phyloP scores from a whole-genome alignment of 2,113 vertebrate species.

The Hymenochirus boettgeri region DNA sequence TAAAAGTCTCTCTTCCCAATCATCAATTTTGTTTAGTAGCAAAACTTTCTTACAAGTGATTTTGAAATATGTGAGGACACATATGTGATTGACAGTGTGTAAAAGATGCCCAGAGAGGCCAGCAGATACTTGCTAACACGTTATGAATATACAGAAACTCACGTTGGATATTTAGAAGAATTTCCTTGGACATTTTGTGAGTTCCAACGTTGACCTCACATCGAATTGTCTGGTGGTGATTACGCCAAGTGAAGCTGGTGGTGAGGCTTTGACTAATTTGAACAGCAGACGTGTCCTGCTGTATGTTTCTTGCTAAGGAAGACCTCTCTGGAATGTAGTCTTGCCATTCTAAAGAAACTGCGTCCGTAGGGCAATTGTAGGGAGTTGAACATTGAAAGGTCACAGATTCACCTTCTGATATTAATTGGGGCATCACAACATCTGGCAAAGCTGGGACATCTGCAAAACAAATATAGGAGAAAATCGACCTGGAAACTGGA shows the following conservation, averaged over 20 bases:
- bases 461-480: conserved; percentile 33
- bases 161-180: conserved; percentile 57
- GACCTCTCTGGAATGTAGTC: conserved; percentile 47
- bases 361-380: conserved; percentile 45
- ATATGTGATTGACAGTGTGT: too few relatives aligned
- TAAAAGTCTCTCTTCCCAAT: too few relatives aligned
- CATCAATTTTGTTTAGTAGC: too few relatives aligned
- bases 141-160: conserved; percentile 42
- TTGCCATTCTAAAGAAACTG: conserved; percentile 46
- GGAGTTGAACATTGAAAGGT: conserved; percentile 57
- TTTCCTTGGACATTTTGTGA: background rate
- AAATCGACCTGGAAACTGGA: background rate
- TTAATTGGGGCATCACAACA: accelerated
- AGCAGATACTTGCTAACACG: too few relatives aligned
- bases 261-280: conserved; percentile 39
- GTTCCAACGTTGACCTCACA: conserved; percentile 41
- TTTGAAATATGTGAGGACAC: too few relatives aligned
- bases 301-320: accelerated
- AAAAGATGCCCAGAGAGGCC: too few relatives aligned
- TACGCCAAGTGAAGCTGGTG: conserved; percentile 55
- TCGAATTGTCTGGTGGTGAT: conserved; percentile 51
- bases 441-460: conserved; percentile 34
- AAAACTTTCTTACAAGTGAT: too few relatives aligned
- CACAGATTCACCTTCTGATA: conserved; percentile 35
- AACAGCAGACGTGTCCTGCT: conserved; percentile 30